These are phyloP conservation scores for Thryonomys swinderianus DNA, from an alignment of 2,113 vertebrate species.

Conservation along the genomic window DNA sequence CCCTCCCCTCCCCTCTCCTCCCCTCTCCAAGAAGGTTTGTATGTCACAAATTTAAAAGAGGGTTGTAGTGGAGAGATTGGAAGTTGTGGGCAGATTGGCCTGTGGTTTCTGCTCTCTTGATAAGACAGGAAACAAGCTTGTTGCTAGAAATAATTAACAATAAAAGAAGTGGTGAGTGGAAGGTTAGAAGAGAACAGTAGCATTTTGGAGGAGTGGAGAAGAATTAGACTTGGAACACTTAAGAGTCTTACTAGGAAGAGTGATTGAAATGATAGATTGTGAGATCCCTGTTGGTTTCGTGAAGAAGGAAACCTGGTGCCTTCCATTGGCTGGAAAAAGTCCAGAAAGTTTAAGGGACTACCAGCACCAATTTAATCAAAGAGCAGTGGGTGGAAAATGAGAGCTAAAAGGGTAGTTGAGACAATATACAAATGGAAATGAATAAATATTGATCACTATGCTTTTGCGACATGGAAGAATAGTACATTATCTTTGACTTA, in stretches of 20 bases:
- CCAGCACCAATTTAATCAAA: background rate
- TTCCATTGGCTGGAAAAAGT: constrained; percentile 12
- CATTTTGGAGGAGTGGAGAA: constrained; percentile 28
- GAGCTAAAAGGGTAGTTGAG: background rate
- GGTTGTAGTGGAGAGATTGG: background rate
- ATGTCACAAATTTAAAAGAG: constrained; percentile 14
- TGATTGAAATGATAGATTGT: background rate
- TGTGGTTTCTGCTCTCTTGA: background rate
- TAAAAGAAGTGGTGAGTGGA: background rate
- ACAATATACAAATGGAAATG: background rate
- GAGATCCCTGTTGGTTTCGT: background rate
- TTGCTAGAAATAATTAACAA: background rate
- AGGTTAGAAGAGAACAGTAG: constrained; percentile 23
- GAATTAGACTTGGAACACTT: background rate
- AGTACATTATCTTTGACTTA: background rate
- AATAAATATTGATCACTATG: background rate
- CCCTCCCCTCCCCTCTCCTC: too few relatives aligned
- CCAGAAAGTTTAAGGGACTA: background rate
- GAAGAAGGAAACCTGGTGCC: background rate
- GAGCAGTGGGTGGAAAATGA: background rate
- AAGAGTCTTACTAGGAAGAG: background rate
- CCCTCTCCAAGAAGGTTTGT: too few relatives aligned
- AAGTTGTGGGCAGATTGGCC: background rate
- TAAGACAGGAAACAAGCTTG: background rate
- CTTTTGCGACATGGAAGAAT: constrained; percentile 37